Evolutionary conservation across 2,888 invertebrate genomes (phyloP).

Genomic region (Ophonus ardosiacus): DNA sequence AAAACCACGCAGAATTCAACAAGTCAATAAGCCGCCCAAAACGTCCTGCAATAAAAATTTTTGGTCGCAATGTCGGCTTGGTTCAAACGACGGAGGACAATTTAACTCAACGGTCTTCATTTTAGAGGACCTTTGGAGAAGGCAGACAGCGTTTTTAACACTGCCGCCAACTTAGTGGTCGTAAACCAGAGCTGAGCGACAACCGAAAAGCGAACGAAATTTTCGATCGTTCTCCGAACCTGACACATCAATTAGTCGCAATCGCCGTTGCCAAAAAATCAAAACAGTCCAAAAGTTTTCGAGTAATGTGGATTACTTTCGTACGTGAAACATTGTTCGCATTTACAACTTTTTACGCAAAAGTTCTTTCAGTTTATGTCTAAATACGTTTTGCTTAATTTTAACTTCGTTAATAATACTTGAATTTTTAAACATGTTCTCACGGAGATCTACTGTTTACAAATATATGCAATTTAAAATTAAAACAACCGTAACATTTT

Average conservation of each 20-base stretch:
- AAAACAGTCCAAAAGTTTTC: constrained; percentile 1
- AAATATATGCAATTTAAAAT: no score
- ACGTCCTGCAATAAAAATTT: constrained; percentile 59
- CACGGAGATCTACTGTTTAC: no score
- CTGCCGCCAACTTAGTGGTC: constrained; percentile 59
- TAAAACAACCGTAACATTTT: no score
- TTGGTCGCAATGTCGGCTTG: constrained; percentile 57
- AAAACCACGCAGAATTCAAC: constrained; percentile 56
- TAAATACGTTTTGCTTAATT: neutral
- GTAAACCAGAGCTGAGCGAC: constrained; percentile 37
- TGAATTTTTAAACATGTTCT: no score
- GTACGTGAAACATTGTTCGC: neutral
- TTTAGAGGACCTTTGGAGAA: constrained; percentile 49
- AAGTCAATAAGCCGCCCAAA: constrained; percentile 63
- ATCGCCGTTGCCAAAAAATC: constrained; percentile 45
- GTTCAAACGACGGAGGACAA: constrained; percentile 41
- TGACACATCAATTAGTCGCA: constrained; percentile 52
- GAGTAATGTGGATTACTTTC: neutral
- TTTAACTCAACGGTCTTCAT: constrained; percentile 56
- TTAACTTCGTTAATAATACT: neutral
- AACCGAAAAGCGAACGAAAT: constrained; percentile 6
- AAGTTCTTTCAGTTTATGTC: neutral
- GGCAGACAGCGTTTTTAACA: constrained; percentile 61
- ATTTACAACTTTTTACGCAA: neutral
- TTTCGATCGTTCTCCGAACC: constrained; percentile 50